A percentile compares a stretch with the other conserved stretches of the same genome.
phyloP scores from a whole-genome alignment of 1,140 invertebrate genomes.

The Zaprionus nigranus region DNA sequence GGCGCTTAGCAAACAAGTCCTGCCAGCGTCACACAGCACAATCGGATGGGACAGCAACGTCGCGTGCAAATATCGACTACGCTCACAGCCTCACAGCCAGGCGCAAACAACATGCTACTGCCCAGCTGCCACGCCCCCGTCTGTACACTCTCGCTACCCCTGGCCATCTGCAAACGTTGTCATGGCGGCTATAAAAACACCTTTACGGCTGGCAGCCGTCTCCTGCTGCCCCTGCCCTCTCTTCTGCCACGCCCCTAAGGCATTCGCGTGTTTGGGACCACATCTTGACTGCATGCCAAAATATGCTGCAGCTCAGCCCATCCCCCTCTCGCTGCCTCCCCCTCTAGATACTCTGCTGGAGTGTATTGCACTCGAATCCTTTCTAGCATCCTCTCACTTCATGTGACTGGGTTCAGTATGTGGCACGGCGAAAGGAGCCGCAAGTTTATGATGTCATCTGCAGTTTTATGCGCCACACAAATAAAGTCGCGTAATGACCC shows the following conservation, averaged over 20 bases:
- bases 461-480: constrained; percentile 62
- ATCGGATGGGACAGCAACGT: constrained; percentile 34
- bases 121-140: constrained; percentile 36
- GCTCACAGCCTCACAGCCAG: constrained; percentile 36
- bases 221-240: constrained; percentile 15
- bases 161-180: not conserved
- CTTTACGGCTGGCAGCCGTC: constrained; percentile 59
- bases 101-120: constrained; percentile 73
- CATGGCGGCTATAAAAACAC: constrained; percentile 73
- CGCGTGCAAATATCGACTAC: constrained; percentile 73
- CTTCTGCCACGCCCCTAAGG: constrained; percentile 6
- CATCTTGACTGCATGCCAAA: constrained; percentile 76
- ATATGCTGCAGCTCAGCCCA: constrained; percentile 47
- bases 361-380: constrained; percentile 44
- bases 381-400: constrained; percentile 23
- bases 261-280: constrained; percentile 18
- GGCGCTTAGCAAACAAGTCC: constrained; percentile 62
- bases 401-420: constrained; percentile 31
- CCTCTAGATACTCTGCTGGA: constrained; percentile 25
- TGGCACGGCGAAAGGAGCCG: constrained; percentile 17
- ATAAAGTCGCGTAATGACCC: constrained; percentile 75
- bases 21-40: constrained; percentile 33
- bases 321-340: not conserved
- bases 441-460: constrained; percentile 75
- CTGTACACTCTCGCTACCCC: not conserved